Conservation (phyloP, 2,113 vertebrate genomes). For the Solenodon paradoxus region DNA sequence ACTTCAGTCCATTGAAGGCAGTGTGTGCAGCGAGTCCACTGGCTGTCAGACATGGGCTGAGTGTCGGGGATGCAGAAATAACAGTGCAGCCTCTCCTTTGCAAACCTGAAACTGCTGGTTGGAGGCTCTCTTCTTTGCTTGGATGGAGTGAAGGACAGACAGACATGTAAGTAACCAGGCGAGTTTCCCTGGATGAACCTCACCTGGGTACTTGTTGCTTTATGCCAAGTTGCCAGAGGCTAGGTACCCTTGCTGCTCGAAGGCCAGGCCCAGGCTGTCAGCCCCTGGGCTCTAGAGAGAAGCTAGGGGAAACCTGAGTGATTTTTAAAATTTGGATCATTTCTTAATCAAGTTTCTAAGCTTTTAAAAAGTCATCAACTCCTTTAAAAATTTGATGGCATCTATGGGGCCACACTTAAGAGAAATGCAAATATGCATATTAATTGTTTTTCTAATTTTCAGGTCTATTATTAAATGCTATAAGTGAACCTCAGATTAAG, state of each 20-base stretch:
- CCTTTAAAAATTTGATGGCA: constrained; percentile 10
- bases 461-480: not conserved
- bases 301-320: not conserved
- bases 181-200: not conserved
- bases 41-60: not conserved
- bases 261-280: not conserved
- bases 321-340: not conserved
- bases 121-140: not conserved
- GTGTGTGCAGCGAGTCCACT: not conserved
- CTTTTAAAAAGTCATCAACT: not conserved
- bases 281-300: not conserved
- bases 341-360: constrained; percentile 9
- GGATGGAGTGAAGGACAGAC: not conserved
- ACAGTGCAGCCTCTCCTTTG: not conserved
- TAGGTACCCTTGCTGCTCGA: not conserved
- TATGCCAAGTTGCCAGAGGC: not conserved
- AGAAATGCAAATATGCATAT: not conserved
- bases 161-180: too few relatives aligned
- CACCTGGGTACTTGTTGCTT: not conserved
- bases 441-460: not conserved
- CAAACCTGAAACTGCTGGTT: not conserved
- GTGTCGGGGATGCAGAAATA: not conserved
- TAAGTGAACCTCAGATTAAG: not conserved
- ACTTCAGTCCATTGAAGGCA: not conserved
- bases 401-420: not conserved